phyloP scores from a whole-genome alignment of 2,797 vertebrate genomes.

The Megaceryle alcyon region DNA sequence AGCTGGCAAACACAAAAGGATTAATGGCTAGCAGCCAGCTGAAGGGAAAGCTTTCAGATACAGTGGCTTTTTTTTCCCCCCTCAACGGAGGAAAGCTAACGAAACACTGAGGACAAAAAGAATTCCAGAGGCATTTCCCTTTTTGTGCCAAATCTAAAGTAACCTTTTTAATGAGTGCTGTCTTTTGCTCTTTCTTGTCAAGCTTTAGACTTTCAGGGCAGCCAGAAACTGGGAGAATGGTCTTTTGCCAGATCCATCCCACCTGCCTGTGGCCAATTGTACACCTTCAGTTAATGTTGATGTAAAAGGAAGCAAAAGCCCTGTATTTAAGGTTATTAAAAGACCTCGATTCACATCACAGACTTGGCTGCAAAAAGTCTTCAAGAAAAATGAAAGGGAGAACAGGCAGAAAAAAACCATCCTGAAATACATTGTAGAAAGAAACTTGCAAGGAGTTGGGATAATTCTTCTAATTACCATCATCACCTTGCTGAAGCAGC shows the following conservation, averaged over 20 bases:
- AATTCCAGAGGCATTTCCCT: conserved; percentile 68
- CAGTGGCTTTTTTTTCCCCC: conserved; percentile 21
- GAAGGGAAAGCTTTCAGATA: conserved; percentile 51
- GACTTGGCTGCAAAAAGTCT: neutral
- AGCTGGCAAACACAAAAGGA: conserved; percentile 50
- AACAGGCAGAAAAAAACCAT: neutral
- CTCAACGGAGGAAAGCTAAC: conserved; percentile 32
- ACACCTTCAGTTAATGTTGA: neutral
- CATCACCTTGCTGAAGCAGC: neutral
- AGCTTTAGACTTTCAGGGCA: conserved; percentile 17
- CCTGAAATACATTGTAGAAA: neutral
- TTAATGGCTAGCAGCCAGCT: conserved; percentile 60
- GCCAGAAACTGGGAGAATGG: neutral
- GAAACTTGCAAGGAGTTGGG: neutral
- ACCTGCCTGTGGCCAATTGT: neutral
- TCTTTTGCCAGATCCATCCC: neutral
- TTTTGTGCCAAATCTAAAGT: conserved; percentile 56
- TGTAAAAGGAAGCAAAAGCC: neutral
- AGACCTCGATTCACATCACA: neutral
- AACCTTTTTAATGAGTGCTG: conserved; percentile 32
- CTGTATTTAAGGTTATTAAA: neutral
- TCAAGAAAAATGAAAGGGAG: neutral
- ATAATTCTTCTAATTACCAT: neutral
- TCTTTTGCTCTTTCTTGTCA: conserved; percentile 19
- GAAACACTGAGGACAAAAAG: conserved; percentile 27